phyloP scores from a whole-genome alignment of 2,113 vertebrate species.

The Poecilia latipinna region DNA sequence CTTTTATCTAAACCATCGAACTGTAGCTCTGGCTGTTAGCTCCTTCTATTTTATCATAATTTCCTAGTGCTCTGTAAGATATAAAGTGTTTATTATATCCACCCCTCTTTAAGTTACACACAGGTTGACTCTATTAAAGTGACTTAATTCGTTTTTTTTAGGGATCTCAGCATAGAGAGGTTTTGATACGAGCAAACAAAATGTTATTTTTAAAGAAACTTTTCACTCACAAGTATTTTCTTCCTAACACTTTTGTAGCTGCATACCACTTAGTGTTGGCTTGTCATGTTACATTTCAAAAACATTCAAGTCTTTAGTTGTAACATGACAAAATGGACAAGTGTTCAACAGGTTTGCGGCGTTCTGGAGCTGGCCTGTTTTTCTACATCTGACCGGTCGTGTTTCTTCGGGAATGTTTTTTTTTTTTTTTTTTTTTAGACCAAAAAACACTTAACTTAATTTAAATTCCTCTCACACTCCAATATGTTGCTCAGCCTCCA shows the following conservation, averaged over 20 bases:
- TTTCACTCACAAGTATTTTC: not conserved
- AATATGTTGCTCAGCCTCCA: constrained; percentile 12
- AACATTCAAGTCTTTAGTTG: not conserved
- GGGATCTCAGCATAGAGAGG: not conserved
- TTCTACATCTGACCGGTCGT: not conserved
- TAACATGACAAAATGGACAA: not conserved
- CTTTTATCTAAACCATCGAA: no score
- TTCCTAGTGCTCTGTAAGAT: no score
- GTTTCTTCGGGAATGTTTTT: constrained; percentile 1
- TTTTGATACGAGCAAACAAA: not conserved
- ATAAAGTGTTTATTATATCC: no score
- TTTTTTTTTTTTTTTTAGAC: not conserved
- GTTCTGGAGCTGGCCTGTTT: not conserved
- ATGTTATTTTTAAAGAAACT: not conserved
- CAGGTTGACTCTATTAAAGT: no score
- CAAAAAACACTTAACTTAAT: not conserved
- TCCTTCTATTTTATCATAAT: no score
- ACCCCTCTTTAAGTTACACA: no score
- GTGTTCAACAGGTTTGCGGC: not conserved
- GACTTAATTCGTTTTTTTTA: not conserved
- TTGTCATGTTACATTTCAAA: not conserved
- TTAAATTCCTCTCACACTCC: constrained; percentile 4
- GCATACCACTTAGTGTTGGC: not conserved
- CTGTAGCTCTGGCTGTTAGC: no score
- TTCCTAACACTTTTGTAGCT: not conserved